Evolutionary conservation across 2,888 invertebrate genomes (phyloP), one percentile per base, ranked within the genome.

Genomic region (Apotomis turbidana): DNA sequence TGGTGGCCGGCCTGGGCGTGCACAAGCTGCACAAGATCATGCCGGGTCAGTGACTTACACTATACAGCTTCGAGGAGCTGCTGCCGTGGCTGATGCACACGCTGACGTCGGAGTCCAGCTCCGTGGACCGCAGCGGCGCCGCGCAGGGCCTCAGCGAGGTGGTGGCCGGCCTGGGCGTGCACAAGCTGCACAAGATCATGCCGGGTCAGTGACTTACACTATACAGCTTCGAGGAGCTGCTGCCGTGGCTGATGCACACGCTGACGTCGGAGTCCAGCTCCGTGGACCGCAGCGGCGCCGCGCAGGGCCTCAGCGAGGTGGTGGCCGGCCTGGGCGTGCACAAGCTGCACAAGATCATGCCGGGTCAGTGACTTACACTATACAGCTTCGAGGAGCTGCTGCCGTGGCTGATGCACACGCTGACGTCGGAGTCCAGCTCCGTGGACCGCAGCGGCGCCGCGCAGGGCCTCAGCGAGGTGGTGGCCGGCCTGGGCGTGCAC

Each of bases 81-180:
- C 94, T 99, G 79, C 99, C 99, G 15, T 99, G 99, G 99, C 94
- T 99, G 74, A 99, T 99, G 98, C 97, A 98, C 90, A 99, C 98
- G 2, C 94, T 99, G 52, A 98, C 99, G 3, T 98, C 98, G 0
- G 99, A 99, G 91, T 95, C 96, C 44, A 98, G 98, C 86, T 97
- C 98, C 76, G 99, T 99, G 67, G 99, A 99, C 93, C 95, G 97
- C 77, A 98, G 98, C 38, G 99, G 99, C 69, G 99, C 99, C 63
- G 99, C 99, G 12, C 98, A 98, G 90, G 98, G 99, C 66, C 94
- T 99, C n/a, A 97, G 98, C 74, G 99, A 99, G 93, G 99, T 99
- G 5, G 98, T 99, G 41, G 98, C 99, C 68, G 99, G 99, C 36
- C 94, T 99, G 71, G 99, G 99, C 13, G 97, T 97, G 46, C 97